A percentile compares a stretch with the other conserved stretches of the same genome.
Evolutionary conservation across 2,113 vertebrate genomes (phyloP).

Genomic region (Phalacrocorax brasilianus): DNA sequence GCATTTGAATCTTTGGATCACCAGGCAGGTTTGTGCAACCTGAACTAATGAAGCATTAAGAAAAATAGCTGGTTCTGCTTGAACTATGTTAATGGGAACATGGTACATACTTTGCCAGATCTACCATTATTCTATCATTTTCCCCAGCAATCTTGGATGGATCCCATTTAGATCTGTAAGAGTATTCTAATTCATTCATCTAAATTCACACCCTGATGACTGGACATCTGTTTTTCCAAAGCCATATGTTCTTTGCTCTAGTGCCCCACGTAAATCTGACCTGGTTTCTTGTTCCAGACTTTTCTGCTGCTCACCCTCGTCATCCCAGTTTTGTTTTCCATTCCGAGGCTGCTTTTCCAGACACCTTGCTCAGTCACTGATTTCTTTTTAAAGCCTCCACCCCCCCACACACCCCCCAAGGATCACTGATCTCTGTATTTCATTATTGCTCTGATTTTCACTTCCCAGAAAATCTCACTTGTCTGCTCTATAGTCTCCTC

Average conservation of each 20-base stretch:
- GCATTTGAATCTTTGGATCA: not conserved
- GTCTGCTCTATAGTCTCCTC: not conserved
- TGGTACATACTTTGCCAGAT: not conserved
- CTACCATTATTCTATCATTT: not conserved
- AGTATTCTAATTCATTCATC: not conserved
- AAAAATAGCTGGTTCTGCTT: not conserved
- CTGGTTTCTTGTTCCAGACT: not conserved
- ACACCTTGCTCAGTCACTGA: not conserved
- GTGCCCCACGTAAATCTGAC: not conserved
- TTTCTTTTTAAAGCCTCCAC: not conserved
- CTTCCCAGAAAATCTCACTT: not conserved
- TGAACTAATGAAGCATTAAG: not conserved
- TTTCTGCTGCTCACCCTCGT: not conserved
- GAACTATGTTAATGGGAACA: not conserved
- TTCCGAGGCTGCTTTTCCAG: not conserved
- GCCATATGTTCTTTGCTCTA: not conserved
- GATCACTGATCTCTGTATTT: not conserved
- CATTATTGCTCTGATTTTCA: not conserved
- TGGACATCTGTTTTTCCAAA: not conserved
- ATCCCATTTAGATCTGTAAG: not conserved
- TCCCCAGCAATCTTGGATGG: not conserved
- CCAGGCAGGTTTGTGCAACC: not conserved
- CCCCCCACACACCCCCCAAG: too few relatives aligned
- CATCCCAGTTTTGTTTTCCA: not conserved
- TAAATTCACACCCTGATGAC: not conserved